Evolutionary conservation across 1,140 invertebrate genomes (phyloP).

Genomic region (Eueides isabella): DNA sequence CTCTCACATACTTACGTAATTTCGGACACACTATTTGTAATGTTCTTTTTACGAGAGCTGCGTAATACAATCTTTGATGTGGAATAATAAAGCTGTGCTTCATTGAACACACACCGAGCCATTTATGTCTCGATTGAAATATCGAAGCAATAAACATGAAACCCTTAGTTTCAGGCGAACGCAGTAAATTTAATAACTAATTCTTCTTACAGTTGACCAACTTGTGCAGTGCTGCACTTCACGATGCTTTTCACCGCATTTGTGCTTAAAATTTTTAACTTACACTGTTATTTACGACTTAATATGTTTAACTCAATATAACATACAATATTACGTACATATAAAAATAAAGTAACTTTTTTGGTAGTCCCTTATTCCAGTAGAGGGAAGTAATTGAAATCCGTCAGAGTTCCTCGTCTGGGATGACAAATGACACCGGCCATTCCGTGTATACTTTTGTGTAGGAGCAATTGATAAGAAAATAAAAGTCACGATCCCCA

Average conservation of each 20-base stretch:
- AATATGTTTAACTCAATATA: background rate
- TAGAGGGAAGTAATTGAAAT: slow-evolving; percentile 38
- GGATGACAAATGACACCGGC: slow-evolving; percentile 39
- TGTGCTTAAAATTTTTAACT: background rate
- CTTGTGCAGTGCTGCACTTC: slow-evolving; percentile 15
- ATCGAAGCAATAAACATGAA: slow-evolving; percentile 35
- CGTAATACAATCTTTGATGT: slow-evolving; percentile 37
- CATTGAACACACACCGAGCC: slow-evolving; percentile 37
- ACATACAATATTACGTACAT: slow-evolving; percentile 18
- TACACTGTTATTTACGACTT: background rate
- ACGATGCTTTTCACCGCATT: background rate
- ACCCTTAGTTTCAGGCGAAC: slow-evolving; percentile 32
- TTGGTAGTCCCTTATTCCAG: slow-evolving; percentile 17
- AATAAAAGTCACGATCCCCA: slow-evolving; percentile 27
- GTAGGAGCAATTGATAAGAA: slow-evolving; percentile 32
- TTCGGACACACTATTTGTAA: slow-evolving; percentile 28
- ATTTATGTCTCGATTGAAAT: slow-evolving; percentile 41
- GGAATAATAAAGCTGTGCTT: slow-evolving; percentile 33
- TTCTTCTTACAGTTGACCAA: slow-evolving; percentile 25
- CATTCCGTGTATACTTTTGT: slow-evolving; percentile 33
- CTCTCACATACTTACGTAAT: slow-evolving; percentile 30
- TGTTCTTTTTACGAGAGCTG: slow-evolving; percentile 38
- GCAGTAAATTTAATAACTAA: slow-evolving; percentile 30
- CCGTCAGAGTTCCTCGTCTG: slow-evolving; percentile 30
- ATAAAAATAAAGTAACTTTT: slow-evolving; percentile 6